These are phyloP conservation scores for Caenorhabditis sinica DNA, from an alignment of 2,888 invertebrate species.

Conservation along the genomic window DNA sequence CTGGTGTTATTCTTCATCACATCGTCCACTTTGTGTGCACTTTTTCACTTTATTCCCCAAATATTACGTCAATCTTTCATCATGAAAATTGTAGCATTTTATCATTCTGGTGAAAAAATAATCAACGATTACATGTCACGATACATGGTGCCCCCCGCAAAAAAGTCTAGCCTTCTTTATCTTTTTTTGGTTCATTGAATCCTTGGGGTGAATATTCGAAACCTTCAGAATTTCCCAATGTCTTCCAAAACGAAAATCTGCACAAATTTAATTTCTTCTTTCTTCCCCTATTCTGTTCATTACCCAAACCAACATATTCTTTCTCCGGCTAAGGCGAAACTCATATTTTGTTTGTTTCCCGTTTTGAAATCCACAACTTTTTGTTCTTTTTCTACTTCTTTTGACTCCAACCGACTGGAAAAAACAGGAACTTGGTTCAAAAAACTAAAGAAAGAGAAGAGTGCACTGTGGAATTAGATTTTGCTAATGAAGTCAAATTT, in stretches of 20 bases:
- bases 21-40: constrained; percentile 25
- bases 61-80: constrained; percentile 32
- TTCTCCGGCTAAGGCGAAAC: neutral
- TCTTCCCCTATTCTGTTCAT: constrained; percentile 25
- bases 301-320: constrained; percentile 2
- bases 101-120: constrained; percentile 8
- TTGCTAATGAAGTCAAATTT: neutral
- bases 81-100: constrained; percentile 11
- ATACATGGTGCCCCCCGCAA: constrained; percentile 18
- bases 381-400: neutral
- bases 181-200: constrained; percentile 10
- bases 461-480: neutral
- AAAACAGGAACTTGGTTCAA: neutral
- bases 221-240: neutral
- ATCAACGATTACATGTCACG: constrained; percentile 28
- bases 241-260: constrained; percentile 22
- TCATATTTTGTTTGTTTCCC: constrained; percentile 27
- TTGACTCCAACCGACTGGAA: neutral
- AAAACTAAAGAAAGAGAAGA: neutral
- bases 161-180: constrained; percentile 23
- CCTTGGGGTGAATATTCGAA: neutral
- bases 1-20: constrained; percentile 9
- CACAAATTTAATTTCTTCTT: constrained; percentile 40
- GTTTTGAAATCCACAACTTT: neutral
- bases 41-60: constrained; percentile 7